phyloP scores from a whole-genome alignment of 1,140 invertebrate species.

The Papilio glaucus region DNA sequence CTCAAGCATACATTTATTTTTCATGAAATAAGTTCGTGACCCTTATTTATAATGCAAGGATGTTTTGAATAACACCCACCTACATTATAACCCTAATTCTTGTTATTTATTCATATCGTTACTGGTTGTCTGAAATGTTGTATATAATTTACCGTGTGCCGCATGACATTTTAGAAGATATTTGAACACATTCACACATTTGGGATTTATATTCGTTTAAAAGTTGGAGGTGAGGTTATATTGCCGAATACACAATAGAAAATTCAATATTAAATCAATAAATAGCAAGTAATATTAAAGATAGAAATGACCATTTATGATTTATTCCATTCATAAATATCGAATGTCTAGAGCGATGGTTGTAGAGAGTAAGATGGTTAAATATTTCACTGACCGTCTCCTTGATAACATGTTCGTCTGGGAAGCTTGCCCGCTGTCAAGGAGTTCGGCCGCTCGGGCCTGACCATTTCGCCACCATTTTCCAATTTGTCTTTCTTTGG shows the following conservation, averaged over 20 bases:
- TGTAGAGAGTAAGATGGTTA: background rate
- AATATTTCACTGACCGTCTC: constrained; percentile 85
- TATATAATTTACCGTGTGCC: background rate
- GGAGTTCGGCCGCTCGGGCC: constrained; percentile 88
- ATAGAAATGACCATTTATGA: background rate
- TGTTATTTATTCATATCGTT: background rate
- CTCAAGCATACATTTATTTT: constrained; percentile 2
- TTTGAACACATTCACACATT: background rate
- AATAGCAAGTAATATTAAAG: background rate
- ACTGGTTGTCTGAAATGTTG: background rate
- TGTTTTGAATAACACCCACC: constrained; percentile 2
- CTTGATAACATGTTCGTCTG: constrained; percentile 89
- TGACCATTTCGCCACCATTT: constrained; percentile 84
- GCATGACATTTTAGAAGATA: background rate
- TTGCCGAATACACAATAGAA: too few relatives aligned
- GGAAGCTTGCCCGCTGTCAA: constrained; percentile 89
- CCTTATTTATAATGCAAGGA: constrained; percentile 10
- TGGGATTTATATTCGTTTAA: background rate
- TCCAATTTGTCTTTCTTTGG: constrained; percentile 96
- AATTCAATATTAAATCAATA: too few relatives aligned
- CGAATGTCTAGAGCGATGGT: too few relatives aligned
- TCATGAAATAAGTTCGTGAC: constrained; percentile 9
- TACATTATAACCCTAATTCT: constrained; percentile 4
- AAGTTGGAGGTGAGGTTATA: background rate
- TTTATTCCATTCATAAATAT: too few relatives aligned